Evolutionary conservation across 2,797 vertebrate species (phyloP).

Genomic region (Gorsachius magnificus): DNA sequence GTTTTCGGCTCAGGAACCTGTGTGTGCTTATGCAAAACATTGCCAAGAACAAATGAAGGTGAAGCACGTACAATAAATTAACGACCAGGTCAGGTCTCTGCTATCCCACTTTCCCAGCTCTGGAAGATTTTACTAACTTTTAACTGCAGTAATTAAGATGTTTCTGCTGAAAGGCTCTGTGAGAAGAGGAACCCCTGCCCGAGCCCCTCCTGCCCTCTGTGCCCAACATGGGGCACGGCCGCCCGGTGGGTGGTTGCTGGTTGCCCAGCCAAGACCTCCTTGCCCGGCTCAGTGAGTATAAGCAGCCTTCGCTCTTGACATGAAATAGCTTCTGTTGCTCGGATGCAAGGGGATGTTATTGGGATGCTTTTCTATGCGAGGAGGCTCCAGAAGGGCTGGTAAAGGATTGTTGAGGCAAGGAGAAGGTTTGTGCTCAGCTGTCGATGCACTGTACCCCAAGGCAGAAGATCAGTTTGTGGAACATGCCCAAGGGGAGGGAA

Average conservation of each 20-base stretch:
- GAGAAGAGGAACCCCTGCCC: background rate
- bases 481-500: background rate
- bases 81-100: background rate
- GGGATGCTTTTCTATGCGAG: background rate
- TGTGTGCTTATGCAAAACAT: background rate
- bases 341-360: background rate
- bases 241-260: too few relatives aligned
- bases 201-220: background rate
- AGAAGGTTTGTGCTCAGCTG: background rate
- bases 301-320: background rate
- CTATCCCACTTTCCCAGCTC: background rate
- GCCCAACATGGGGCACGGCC: rapidly evolving
- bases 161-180: background rate
- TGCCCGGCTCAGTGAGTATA: rapidly evolving
- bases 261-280: background rate
- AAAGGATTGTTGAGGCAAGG: background rate
- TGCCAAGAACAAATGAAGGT: background rate
- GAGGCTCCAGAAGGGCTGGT: background rate
- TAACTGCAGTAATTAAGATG: rapidly evolving
- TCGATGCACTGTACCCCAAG: rapidly evolving
- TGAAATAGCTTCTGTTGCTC: background rate
- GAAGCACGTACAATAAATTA: background rate
- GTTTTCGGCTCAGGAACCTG: background rate
- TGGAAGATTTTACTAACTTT: background rate
- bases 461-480: background rate